Base-by-base conservation (phyloP, 2,888 invertebrate species). In the Girardia tigrina region DNA sequence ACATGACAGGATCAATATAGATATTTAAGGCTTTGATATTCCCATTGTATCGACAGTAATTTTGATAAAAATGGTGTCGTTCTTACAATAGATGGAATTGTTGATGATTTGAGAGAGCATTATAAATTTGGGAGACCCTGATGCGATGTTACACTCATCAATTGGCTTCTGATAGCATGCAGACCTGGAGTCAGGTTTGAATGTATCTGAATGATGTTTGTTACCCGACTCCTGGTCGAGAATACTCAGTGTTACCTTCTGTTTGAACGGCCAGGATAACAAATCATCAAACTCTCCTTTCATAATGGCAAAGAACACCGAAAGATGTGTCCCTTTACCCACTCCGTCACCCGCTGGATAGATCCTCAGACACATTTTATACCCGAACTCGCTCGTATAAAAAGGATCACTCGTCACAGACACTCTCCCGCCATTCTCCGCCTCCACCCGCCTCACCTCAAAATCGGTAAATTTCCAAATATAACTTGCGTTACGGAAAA, bases 241-340 rank as follows among this genome's bases (percentile, higher is more conserved):
- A 12, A 56, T 56, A n/a, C 56, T 56, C 56, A 56, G 23, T n/a
- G 56, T 56, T 6, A 56, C 56, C 56, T 56, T 56, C 23, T 56
- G 56, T 56, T 56, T 56, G 56, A 56, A 56, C n/a, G 56, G 56
- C 56, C 56, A 56, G 6, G 56, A 8, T n/a, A 56, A n/a, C 56
- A 56, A 56, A 56, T 56, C 56, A n/a, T 56, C 56, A 16, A 56
- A 56, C n/a, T 56, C 56, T 4, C 56, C 56, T 56, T 56, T 56
- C 56, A 56, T 56, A 2, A 56, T 56, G 4, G 56, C 56, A n/a
- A 56, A 56, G 23, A 56, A 56, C 4, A 56, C 56, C 4, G 56
- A 56, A 6, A 56, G 23, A 56, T 56, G 56, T 12, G 56, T 56
- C 6, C 56, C 56, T n/a, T 56, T 56, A 4, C 56, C 56, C n/a